phyloP scores from a whole-genome alignment of 2,888 invertebrate species.

The Halocaridina rubra region DNA sequence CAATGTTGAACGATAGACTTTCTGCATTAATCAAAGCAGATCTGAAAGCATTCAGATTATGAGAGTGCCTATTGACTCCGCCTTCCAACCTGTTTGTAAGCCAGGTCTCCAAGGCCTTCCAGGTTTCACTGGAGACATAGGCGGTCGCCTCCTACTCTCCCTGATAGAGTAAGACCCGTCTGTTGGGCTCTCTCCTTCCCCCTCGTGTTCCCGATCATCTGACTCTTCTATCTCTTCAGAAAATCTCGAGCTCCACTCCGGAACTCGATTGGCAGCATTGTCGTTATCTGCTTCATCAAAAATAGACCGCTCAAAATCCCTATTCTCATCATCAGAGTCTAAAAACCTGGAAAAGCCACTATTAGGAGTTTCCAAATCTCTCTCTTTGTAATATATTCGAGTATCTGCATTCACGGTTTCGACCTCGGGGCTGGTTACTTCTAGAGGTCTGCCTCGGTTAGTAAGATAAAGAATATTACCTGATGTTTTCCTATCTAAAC shows the following conservation, averaged over 20 bases:
- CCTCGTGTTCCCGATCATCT: background rate
- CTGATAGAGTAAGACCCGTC: background rate
- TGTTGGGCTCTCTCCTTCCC: background rate
- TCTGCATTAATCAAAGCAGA: too few relatives aligned
- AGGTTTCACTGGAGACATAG: conserved; percentile 17
- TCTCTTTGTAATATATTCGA: background rate
- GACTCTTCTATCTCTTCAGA: background rate
- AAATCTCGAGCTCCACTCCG: background rate
- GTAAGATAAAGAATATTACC: conserved; percentile 22
- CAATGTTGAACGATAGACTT: too few relatives aligned
- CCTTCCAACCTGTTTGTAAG: conserved; percentile 30
- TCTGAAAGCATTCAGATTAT: background rate
- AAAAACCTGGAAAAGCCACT: too few relatives aligned
- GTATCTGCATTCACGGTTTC: background rate
- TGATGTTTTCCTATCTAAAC: conserved; percentile 11
- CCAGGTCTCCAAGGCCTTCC: conserved; percentile 41
- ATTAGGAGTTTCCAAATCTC: background rate
- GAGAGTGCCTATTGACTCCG: too few relatives aligned
- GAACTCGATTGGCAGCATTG: background rate
- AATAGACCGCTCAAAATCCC: too few relatives aligned
- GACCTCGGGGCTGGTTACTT: background rate
- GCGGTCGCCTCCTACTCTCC: conserved; percentile 3
- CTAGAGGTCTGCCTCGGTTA: background rate
- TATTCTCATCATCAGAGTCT: too few relatives aligned
- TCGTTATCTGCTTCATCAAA: background rate